Evolutionary conservation across 2,113 vertebrate genomes (phyloP), one percentile per base, ranked within the genome.

Genomic region (Sminthopsis crassicaudata): DNA sequence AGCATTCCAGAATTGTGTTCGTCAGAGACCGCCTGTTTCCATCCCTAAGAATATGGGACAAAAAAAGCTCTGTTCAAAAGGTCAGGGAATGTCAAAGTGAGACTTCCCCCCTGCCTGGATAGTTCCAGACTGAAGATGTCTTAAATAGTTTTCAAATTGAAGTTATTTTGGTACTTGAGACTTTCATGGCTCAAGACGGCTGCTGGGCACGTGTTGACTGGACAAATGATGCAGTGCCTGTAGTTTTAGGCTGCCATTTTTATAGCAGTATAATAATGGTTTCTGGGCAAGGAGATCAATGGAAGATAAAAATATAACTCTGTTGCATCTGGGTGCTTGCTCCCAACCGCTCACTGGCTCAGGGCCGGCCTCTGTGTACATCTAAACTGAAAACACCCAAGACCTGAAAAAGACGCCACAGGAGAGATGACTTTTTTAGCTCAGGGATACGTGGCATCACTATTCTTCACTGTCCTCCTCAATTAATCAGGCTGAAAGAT

Each of bases 241-340:
- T 92, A 93, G 95, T 97, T 97, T 94, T 96, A 95, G 97, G 95
- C 89, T 89, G n/a, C 84, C 95, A 91, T 94, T 97, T 97, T 91
- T 96, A 95, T 94, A 90, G 88, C 94, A 94, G 67, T 96, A 2
- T 97, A 84, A 98, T 95, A 93, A 96, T 93, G 96, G 96, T 97
- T 96, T 97, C 96, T 90, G 97, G 94, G 95, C 90, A 92, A 89
- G 53, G 91, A 97, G 95, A 97, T 96, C 96, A 98, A 93, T 97
- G 94, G 91, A 84, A 96, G 89, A 92, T 97, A 91, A 97, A 97
- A 98, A 96, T 92, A 92, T 91, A 93, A 42, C 95, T 54, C 95
- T 76, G 96, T 90, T 96, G 97, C 96, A 98, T 96, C 95, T 91
- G 3, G 95, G 19, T 0, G 25, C 19, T 55, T 76, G 55, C 95